Percentiles rank a stretch among this genome's conserved stretches.
Evolutionary conservation across 2,113 vertebrate genomes (phyloP).

Genomic region (Corydoras sp.): DNA sequence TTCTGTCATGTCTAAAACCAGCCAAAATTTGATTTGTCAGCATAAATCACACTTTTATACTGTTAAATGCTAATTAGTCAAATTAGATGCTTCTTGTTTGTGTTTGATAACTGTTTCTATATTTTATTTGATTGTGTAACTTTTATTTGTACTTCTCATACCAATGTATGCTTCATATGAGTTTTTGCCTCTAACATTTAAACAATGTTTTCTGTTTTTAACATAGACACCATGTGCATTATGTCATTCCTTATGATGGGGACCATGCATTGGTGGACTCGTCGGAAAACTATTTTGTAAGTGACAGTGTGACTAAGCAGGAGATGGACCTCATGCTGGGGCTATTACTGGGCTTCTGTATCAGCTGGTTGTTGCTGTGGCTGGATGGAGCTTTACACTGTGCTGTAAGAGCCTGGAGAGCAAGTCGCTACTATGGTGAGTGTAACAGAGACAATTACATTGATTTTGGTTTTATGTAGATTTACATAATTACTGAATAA

Average conservation of each 20-base stretch:
- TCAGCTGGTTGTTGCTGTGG: conserved; percentile 99
- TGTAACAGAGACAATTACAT: conserved; percentile 11
- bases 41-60: too few relatives aligned
- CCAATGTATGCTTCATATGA: too few relatives aligned
- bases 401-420: conserved; percentile 89
- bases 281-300: conserved; percentile 99
- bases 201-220: too few relatives aligned
- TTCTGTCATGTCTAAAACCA: too few relatives aligned
- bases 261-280: conserved; percentile 98
- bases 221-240: conserved; percentile 90
- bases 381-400: conserved; percentile 94
- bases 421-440: conserved; percentile 92
- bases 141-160: too few relatives aligned
- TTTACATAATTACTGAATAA: not conserved
- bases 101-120: too few relatives aligned
- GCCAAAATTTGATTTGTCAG: too few relatives aligned
- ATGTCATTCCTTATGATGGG: conserved; percentile 96
- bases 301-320: conserved; percentile 98
- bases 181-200: too few relatives aligned
- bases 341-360: conserved; percentile 95
- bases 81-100: too few relatives aligned
- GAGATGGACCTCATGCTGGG: conserved; percentile 99
- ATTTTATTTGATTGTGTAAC: too few relatives aligned
- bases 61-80: too few relatives aligned
- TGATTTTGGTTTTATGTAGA: not conserved